Evolutionary conservation across 2,888 invertebrate genomes (phyloP).

Genomic region (Isotomurus palustris): DNA sequence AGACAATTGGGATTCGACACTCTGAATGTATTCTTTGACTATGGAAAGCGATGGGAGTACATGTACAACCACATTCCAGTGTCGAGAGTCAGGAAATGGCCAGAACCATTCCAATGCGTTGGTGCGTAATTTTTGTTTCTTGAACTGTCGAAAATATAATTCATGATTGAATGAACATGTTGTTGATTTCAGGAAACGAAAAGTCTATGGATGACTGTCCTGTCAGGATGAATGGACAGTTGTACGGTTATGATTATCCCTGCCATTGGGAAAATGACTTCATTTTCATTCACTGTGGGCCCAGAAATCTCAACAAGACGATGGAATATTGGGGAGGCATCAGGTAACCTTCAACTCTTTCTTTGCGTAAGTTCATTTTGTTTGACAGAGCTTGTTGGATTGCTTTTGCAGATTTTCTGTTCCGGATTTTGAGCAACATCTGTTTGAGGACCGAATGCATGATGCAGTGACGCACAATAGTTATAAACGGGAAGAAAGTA

Average conservation of each 20-base stretch:
- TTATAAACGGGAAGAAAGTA: constrained; percentile 66
- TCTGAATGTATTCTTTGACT: constrained; percentile 80
- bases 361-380: neutral
- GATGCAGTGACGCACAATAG: constrained; percentile 74
- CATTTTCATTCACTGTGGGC: constrained; percentile 88
- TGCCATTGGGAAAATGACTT: constrained; percentile 87
- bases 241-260: constrained; percentile 72
- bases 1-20: constrained; percentile 84
- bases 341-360: constrained; percentile 49
- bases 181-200: constrained; percentile 50
- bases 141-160: neutral
- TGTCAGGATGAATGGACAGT: constrained; percentile 79
- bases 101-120: constrained; percentile 73
- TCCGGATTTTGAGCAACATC: constrained; percentile 79
- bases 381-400: no score
- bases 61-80: constrained; percentile 84
- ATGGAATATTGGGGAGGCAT: constrained; percentile 94
- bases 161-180: no score
- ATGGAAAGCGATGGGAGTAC: constrained; percentile 78
- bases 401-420: constrained; percentile 67
- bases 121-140: constrained; percentile 48
- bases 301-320: constrained; percentile 60
- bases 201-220: constrained; percentile 51
- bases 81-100: constrained; percentile 87
- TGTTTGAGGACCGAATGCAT: constrained; percentile 65